Conservation (phyloP, 2,797 vertebrate genomes). For the Heliangelus exortis region DNA sequence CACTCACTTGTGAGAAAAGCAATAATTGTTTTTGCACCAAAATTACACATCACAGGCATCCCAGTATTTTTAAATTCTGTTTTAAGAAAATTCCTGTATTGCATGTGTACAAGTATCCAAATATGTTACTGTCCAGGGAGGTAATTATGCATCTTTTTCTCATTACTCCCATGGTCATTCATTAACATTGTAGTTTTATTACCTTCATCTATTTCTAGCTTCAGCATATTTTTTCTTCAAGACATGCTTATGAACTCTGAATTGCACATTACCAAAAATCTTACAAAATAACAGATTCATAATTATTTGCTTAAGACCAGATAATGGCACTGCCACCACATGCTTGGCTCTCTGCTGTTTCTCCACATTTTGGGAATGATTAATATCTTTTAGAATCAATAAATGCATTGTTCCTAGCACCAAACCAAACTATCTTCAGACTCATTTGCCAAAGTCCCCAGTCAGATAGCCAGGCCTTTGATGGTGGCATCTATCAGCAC, state of each 20-base stretch:
- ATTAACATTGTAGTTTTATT: background rate
- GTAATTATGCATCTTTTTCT: background rate
- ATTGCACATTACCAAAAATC: background rate
- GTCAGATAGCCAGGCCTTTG: background rate
- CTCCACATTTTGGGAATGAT: background rate
- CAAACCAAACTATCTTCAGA: background rate
- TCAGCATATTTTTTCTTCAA: background rate
- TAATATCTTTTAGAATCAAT: background rate
- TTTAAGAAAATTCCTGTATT: background rate
- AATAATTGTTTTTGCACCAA: background rate
- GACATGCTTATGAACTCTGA: background rate
- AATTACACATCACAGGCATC: background rate
- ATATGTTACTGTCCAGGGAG: accelerated
- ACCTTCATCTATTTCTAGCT: background rate
- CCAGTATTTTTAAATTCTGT: background rate
- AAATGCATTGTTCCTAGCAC: background rate
- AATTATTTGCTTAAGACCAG: background rate
- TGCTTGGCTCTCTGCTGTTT: background rate
- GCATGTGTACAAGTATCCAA: background rate
- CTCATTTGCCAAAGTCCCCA: background rate
- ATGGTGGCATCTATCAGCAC: background rate
- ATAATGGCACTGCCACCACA: background rate
- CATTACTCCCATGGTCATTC: background rate
- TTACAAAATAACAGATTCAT: background rate
- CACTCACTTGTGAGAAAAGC: background rate